Conservation (phyloP, 2,797 vertebrate species). For the Atherinosoma microstoma region DNA sequence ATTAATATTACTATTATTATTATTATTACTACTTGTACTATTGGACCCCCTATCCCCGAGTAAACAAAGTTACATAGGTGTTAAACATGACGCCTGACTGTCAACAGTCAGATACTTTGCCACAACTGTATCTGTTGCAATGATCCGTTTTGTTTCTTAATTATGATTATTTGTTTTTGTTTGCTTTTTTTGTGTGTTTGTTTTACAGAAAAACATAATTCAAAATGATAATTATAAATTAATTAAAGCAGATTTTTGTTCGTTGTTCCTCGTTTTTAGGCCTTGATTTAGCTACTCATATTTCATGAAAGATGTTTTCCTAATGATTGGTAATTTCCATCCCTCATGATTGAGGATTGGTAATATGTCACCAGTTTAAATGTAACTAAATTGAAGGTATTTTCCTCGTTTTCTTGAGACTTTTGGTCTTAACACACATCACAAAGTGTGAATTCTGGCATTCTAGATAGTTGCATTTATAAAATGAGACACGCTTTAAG, state of each 20-base stretch:
- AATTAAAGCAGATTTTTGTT: not conserved
- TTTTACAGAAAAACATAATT: too few species aligned
- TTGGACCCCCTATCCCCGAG: not conserved
- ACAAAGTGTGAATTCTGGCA: not conserved
- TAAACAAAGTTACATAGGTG: not conserved
- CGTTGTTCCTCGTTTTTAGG: not conserved
- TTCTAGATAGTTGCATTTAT: not conserved
- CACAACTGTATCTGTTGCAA: not conserved
- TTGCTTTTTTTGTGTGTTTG: too few species aligned
- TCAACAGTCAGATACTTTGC: not conserved
- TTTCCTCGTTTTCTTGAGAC: not conserved
- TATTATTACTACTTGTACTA: not conserved
- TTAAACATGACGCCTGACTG: not conserved
- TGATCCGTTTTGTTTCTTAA: not conserved
- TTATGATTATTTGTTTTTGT: too few species aligned
- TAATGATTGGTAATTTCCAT: too few species aligned
- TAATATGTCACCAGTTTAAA: not conserved
- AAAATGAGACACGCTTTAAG: not conserved
- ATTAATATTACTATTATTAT: not conserved
- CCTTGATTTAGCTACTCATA: not conserved
- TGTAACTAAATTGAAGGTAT: not conserved
- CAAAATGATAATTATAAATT: too few species aligned
- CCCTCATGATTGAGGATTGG: not conserved
- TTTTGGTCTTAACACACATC: not conserved
- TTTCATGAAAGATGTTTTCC: too few species aligned